Evolutionary conservation across 2,888 invertebrate genomes (phyloP).

Genomic region (Oscheius myriophilus): DNA sequence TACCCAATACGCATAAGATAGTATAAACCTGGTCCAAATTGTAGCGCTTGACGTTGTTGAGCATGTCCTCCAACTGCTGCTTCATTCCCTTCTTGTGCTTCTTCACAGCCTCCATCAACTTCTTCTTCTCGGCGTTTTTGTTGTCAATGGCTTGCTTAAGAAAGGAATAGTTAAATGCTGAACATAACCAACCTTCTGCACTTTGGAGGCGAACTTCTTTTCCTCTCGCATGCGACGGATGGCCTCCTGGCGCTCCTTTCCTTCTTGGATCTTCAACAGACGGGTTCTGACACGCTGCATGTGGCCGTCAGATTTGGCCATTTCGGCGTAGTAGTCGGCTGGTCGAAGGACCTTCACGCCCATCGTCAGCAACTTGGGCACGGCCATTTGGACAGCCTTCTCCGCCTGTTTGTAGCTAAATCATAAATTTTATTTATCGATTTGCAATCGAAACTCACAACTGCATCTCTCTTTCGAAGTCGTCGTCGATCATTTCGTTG

Average conservation of each 20-base stretch:
- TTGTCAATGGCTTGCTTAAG: conserved; percentile 75
- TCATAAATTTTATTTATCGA: conserved; percentile 2
- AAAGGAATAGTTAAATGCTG: background rate
- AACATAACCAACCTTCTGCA: conserved; percentile 57
- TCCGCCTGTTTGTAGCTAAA: conserved; percentile 75
- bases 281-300: conserved; percentile 84
- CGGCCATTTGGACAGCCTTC: conserved; percentile 83
- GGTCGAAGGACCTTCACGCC: conserved; percentile 78
- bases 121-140: conserved; percentile 88
- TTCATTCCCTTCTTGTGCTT: conserved; percentile 78
- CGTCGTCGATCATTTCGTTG: conserved; percentile 58
- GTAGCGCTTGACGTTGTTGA: conserved; percentile 61
- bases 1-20: background rate
- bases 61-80: conserved; percentile 68
- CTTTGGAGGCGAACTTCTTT: conserved; percentile 89
- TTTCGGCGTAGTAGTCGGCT: conserved; percentile 97
- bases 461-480: conserved; percentile 65
- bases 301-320: conserved; percentile 95
- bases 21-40: conserved; percentile 44
- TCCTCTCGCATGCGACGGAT: conserved; percentile 88
- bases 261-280: conserved; percentile 76
- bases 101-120: conserved; percentile 90
- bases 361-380: conserved; percentile 80
- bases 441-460: conserved; percentile 56
- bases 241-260: conserved; percentile 87